Percentiles rank a stretch among this genome's conserved stretches.
Evolutionary conservation across 92 coral and sea anemone species (phyloP).

Genomic region (Epizoanthus ramosus): DNA sequence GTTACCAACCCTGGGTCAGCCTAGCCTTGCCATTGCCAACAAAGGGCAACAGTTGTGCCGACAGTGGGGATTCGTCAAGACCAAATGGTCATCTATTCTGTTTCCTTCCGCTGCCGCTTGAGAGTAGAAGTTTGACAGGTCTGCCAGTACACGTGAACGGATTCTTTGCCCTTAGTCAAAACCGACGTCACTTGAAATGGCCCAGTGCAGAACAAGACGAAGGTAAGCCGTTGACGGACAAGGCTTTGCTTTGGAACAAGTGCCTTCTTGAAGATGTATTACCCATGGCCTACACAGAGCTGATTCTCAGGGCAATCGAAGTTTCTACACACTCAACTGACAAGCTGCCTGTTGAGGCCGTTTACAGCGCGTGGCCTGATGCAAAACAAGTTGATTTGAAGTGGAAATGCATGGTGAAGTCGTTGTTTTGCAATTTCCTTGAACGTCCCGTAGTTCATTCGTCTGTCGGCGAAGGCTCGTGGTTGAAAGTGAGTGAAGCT

Average conservation of each 20-base stretch:
- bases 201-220: constrained; percentile 72
- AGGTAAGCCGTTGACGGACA: constrained; percentile 58
- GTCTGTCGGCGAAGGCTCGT: neutral
- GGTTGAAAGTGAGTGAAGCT: constrained; percentile 37
- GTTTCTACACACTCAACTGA: constrained; percentile 3
- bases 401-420: constrained; percentile 55
- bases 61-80: neutral
- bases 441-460: neutral
- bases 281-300: constrained; percentile 71
- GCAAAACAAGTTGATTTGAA: constrained; percentile 49
- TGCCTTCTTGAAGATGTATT: constrained; percentile 66
- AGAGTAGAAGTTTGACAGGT: constrained; percentile 73
- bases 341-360: constrained; percentile 17
- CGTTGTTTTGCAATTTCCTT: constrained; percentile 42
- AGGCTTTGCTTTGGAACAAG: constrained; percentile 74
- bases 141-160: constrained; percentile 87
- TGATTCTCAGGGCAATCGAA: constrained; percentile 42
- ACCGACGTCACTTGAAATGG: constrained; percentile 81
- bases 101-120: constrained; percentile 73
- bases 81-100: constrained; percentile 78
- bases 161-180: constrained; percentile 80
- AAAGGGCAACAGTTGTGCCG: neutral
- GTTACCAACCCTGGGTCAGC: constrained; percentile 83
- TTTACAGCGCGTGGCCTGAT: constrained; percentile 81
- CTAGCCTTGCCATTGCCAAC: constrained; percentile 77